Evolutionary conservation across 2,113 vertebrate genomes (phyloP), one percentile per base, ranked within the genome.

Genomic region (Hyla sarda): DNA sequence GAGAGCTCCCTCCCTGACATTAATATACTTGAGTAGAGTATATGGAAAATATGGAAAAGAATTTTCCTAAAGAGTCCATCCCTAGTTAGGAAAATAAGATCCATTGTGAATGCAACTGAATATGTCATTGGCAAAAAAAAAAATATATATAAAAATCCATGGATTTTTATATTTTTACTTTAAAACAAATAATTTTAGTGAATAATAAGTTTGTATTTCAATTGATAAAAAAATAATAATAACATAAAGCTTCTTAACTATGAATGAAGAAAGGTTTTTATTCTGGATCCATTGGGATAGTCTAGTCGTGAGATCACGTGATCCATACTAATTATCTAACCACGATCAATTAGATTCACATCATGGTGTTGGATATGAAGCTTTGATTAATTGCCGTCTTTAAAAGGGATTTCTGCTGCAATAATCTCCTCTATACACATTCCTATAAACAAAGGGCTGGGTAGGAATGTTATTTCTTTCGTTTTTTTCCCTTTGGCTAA

Each of bases 401-500:
- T 73, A 41, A 87, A 89, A 88, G 86, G 82, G 87, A 85, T 71
- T 90, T 78, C 82, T 89, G 89, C 83, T 85, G 88, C 9, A 84
- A 45, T 82, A 82, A 71, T 52, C 77, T 21, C 9, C 65, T 34
- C 83, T 47, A 89, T 54, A 89, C 87, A 90, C 86, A 62, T 87
- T 90, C 82, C 41, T 85, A 73, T 76, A 88, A 10, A 32, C n/a
- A 82, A 41, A 82, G 23, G 32, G 32, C 65, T 13, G 17, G 28
- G n/a, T 28, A 17, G 13, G 91, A 92, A 90, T 88, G 45, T 88
- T 89, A 82, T 85, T 83, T 89, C 88, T n/a, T 60, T 41, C 25
- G 37, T 88, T 88, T 82, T 85, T 83, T 89, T 89, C 21, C 30
- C 48, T 28, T 19, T 32, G 90, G 82, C 90, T 91, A 92, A 92